phyloP scores from a whole-genome alignment of 2,797 vertebrate species.

The Syngnathus rostellatus region DNA sequence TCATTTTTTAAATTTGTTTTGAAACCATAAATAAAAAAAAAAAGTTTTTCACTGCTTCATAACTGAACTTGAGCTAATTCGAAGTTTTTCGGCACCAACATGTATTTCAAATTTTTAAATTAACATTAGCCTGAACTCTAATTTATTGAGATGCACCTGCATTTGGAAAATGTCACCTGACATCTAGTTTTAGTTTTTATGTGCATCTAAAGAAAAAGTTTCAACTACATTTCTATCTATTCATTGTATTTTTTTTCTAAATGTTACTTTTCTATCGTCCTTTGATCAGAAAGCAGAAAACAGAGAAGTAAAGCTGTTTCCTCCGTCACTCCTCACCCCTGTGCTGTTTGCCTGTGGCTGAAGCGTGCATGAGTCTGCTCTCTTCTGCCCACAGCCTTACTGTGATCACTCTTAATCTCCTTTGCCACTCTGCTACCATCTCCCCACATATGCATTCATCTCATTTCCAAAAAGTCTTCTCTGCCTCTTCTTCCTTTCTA shows the following conservation, averaged over 20 bases:
- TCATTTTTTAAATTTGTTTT: not conserved
- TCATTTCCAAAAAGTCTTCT: slow-evolving; percentile 51
- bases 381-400: slow-evolving; percentile 59
- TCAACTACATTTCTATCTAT: slow-evolving; percentile 37
- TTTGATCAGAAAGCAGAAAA: slow-evolving; percentile 62
- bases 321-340: slow-evolving; percentile 50
- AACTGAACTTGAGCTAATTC: slow-evolving; percentile 16
- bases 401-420: slow-evolving; percentile 66
- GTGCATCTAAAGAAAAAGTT: slow-evolving; percentile 31
- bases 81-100: slow-evolving; percentile 12
- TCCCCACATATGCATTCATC: slow-evolving; percentile 58
- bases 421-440: slow-evolving; percentile 63
- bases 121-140: not conserved
- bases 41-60: not conserved
- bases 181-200: not conserved
- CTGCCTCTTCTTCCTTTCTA: slow-evolving; percentile 57
- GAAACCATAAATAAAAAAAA: not conserved
- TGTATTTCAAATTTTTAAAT: not conserved
- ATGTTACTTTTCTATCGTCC: slow-evolving; percentile 25
- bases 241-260: slow-evolving; percentile 21
- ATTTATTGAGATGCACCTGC: not conserved
- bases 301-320: slow-evolving; percentile 53
- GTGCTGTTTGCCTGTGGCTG: slow-evolving; percentile 57
- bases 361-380: slow-evolving; percentile 55
- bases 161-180: not conserved